A percentile compares a stretch with the other conserved stretches of the same genome.
These are phyloP conservation scores for Lasiurus cinereus DNA, from an alignment of 2,113 vertebrate species.

Conservation along the genomic window DNA sequence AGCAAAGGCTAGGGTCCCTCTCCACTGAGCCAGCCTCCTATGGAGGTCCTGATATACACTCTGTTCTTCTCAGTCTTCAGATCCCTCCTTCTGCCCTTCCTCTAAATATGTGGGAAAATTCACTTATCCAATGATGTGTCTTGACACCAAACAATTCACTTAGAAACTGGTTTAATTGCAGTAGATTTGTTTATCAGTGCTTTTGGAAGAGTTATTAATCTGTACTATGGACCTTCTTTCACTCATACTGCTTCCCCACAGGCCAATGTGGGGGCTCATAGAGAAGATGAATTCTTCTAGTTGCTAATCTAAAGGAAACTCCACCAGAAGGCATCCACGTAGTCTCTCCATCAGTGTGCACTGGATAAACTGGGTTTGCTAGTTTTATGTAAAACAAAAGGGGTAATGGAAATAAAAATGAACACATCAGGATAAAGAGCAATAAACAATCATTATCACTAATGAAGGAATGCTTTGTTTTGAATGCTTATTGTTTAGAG, in stretches of 20 bases:
- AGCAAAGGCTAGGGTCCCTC: not conserved
- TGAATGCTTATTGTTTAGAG: conserved; percentile 66
- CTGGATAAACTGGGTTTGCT: not conserved
- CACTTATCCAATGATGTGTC: not conserved
- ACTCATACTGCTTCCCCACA: not conserved
- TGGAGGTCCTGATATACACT: not conserved
- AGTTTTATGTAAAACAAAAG: not conserved
- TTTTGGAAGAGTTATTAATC: not conserved
- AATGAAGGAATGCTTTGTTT: conserved; percentile 72
- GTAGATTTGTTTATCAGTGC: not conserved
- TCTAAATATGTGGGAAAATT: not conserved
- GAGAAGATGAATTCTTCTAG: not conserved
- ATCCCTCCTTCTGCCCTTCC: not conserved
- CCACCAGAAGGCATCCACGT: not conserved
- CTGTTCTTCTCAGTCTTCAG: not conserved
- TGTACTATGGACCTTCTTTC: not conserved
- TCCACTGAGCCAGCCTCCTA: not conserved
- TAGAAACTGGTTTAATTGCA: not conserved
- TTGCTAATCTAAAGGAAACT: not conserved
- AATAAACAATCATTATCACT: conserved; percentile 59
- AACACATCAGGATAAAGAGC: conserved; percentile 63
- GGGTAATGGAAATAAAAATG: conserved; percentile 50
- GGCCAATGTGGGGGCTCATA: not conserved
- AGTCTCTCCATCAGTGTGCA: not conserved
- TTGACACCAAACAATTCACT: not conserved